These are phyloP conservation scores for Saimiri boliviensis DNA, from an alignment of 2,113 vertebrate genomes.

Conservation along the genomic window DNA sequence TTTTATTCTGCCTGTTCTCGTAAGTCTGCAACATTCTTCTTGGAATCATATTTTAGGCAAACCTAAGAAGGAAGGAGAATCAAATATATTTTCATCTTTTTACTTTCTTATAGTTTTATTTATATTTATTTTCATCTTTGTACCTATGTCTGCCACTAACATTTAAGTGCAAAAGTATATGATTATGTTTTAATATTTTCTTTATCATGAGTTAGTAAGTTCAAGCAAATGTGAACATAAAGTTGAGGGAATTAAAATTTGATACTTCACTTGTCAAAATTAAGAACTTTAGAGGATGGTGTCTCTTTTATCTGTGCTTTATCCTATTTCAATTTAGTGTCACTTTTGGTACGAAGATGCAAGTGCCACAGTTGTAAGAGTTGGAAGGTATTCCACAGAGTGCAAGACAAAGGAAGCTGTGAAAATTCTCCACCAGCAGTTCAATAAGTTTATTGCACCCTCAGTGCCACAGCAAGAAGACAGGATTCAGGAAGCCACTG, in stretches of 20 bases:
- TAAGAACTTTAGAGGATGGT: not conserved
- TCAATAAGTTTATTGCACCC: conserved; percentile 92
- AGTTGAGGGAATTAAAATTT: conserved; percentile 22
- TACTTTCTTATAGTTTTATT: not conserved
- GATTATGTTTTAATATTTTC: not conserved
- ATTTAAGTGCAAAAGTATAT: not conserved
- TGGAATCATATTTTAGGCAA: conserved; percentile 26
- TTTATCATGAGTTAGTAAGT: not conserved
- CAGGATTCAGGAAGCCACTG: conserved; percentile 88
- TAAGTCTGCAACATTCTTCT: not conserved
- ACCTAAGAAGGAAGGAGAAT: conserved; percentile 11
- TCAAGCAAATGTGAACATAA: not conserved
- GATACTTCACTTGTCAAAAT: not conserved
- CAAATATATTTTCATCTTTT: not conserved
- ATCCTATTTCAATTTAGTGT: conserved; percentile 83
- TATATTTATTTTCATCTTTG: not conserved
- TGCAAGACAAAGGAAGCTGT: conserved; percentile 91
- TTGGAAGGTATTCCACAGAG: conserved; percentile 89
- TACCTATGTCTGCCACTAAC: not conserved
- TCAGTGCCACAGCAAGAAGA: conserved; percentile 92
- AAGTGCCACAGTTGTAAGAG: conserved; percentile 89
- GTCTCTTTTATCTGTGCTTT: conserved; percentile 50
- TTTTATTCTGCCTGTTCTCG: not conserved
- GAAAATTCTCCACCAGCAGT: conserved; percentile 90
- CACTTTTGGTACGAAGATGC: conserved; percentile 94